These are phyloP conservation scores for Mobula hypostoma DNA, from an alignment of 2,113 vertebrate species.

Conservation along the genomic window DNA sequence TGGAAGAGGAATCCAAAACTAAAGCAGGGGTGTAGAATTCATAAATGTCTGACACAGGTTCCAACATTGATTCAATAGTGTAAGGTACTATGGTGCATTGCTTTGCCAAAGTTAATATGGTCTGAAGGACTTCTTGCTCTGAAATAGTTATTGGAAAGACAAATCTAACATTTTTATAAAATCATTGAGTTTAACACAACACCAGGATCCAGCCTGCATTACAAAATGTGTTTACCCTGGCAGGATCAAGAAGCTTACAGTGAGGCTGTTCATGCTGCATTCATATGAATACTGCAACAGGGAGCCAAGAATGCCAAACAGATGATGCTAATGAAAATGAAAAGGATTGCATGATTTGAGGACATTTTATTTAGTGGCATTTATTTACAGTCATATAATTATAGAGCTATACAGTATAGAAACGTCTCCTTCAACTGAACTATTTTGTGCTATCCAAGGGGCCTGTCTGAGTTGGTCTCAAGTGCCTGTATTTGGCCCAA, in stretches of 20 bases:
- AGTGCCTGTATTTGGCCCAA: too few relatives aligned
- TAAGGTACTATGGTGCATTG: slow-evolving; percentile 58
- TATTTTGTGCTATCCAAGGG: too few relatives aligned
- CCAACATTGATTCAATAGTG: slow-evolving; percentile 68
- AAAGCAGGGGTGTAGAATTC: slow-evolving; percentile 56
- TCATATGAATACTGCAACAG: slow-evolving; percentile 59
- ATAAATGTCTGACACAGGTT: slow-evolving; percentile 63
- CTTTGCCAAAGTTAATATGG: slow-evolving; percentile 85
- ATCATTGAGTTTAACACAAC: slow-evolving; percentile 86
- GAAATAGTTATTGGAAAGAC: slow-evolving; percentile 74
- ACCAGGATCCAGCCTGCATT: slow-evolving; percentile 86
- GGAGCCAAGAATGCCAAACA: slow-evolving; percentile 61
- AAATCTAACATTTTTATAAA: slow-evolving; percentile 90
- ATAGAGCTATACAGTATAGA: too few relatives aligned
- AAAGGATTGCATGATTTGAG: neutral
- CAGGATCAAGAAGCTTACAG: slow-evolving; percentile 63
- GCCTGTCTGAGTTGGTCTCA: too few relatives aligned
- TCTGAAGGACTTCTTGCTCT: slow-evolving; percentile 73
- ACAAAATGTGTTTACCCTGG: slow-evolving; percentile 91
- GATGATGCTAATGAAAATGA: slow-evolving; percentile 48
- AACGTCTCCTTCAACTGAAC: too few relatives aligned
- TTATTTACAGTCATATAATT: neutral
- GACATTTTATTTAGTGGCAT: neutral
- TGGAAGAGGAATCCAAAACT: neutral
- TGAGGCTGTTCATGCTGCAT: slow-evolving; percentile 59